These are phyloP conservation scores for Notoglanidium macrostoma DNA, from an alignment of 2,797 vertebrate genomes.

Conservation along the genomic window DNA sequence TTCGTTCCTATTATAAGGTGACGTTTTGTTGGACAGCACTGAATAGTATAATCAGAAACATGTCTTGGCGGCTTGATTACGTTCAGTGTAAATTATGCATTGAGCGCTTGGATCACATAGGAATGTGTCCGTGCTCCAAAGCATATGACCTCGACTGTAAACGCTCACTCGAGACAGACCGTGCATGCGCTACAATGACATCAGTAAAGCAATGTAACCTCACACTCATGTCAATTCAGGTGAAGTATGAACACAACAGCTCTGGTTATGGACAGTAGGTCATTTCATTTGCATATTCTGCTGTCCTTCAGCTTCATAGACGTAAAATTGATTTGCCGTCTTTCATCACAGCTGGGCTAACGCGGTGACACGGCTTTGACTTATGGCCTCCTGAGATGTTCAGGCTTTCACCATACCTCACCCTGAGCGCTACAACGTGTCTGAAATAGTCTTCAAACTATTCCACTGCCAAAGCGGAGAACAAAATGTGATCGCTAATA, in stretches of 20 bases:
- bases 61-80: not conserved
- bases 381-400: constrained; percentile 52
- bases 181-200: not conserved
- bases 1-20: not conserved
- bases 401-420: not conserved
- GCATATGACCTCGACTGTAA: not conserved
- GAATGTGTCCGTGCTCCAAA: not conserved
- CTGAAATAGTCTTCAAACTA: not conserved
- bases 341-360: constrained; percentile 40
- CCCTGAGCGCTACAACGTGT: not conserved
- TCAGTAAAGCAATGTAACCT: not conserved
- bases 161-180: not conserved
- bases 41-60: not conserved
- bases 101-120: not conserved
- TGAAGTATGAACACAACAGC: not conserved
- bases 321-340: constrained; percentile 58
- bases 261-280: not conserved
- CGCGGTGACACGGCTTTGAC: constrained; percentile 53
- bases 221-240: not conserved
- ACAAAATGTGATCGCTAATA: not conserved
- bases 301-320: not conserved
- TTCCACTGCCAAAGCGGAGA: not conserved
- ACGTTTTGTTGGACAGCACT: not conserved
- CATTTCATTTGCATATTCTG: not conserved
- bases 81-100: not conserved